Base-by-base conservation (phyloP, 2,888 invertebrate genomes). In the Alitta virens region DNA sequence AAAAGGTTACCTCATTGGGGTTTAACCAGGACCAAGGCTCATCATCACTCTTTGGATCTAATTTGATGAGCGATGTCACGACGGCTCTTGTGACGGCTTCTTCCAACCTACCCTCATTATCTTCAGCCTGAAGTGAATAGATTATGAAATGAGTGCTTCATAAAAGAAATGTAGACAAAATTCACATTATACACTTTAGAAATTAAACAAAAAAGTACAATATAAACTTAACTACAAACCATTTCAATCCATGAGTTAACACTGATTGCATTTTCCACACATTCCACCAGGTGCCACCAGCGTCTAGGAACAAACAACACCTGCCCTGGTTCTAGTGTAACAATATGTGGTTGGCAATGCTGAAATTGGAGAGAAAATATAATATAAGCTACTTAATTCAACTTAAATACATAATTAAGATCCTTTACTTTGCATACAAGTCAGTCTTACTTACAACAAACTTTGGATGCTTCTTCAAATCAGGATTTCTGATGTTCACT, bases 221-320 rank as follows among this genome's bases (percentile, higher is more conserved):
- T n/a, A n/a, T n/a, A n/a, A n/a, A 33, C 12, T 33, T 33, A 7
- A 33, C 5, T 7, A 33, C 74, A 64, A 62, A 79, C 90, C 82
- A 90, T 82, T 52, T 91, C 90, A 68, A 96, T 80, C 84, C 92
- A 90, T 38, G 88, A 82, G 78, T 94, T 94, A n/a, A 88, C 80
- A 69, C 87, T 87, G 43, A 88, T 78, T 43, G 86, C 84, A 2
- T 75, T 67, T 9, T 85, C 82, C n/a, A 83, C 64, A 65, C 85
- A 86, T 82, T 93, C 91, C 0, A 96, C 97, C 84, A 91, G 95
- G 84, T 97, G 97, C 97, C 97, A 98, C 96, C 97, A 98, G 65
- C 91, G 90, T 65, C 87, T 86, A 0, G 97, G 97, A 7, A 98
- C 90, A 74, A 91, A 87, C 40, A 98, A 83, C 0, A 93, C 90